These are phyloP conservation scores for Herpailurus yagouaroundi DNA, from an alignment of 2,113 vertebrate genomes.

Conservation along the genomic window DNA sequence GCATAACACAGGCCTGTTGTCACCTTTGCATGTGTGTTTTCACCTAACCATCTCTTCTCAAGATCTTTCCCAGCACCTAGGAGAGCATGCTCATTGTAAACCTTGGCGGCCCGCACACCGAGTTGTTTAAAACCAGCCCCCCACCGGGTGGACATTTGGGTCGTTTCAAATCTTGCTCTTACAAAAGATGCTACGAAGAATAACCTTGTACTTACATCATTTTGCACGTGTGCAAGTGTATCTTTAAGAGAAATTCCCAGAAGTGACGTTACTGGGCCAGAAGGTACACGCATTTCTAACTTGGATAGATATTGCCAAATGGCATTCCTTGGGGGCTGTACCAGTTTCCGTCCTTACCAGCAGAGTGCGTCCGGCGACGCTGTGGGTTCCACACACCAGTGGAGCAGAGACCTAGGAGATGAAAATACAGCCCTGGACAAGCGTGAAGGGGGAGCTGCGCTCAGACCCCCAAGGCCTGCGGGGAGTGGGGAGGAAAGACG, in stretches of 20 bases:
- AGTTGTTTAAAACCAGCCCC: neutral
- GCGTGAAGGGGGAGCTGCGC: neutral
- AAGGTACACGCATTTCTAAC: neutral
- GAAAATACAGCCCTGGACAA: neutral
- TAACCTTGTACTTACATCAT: neutral
- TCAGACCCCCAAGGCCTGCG: fast-evolving
- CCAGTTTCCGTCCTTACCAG: fast-evolving
- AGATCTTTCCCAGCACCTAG: neutral
- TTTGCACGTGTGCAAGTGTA: neutral
- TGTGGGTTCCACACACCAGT: neutral
- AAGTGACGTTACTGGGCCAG: neutral
- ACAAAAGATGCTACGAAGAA: neutral
- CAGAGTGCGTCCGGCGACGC: neutral
- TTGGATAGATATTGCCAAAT: neutral
- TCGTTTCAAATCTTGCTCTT: neutral
- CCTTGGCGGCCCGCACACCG: fast-evolving
- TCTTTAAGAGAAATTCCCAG: neutral
- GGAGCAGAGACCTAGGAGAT: neutral
- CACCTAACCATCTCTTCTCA: neutral
- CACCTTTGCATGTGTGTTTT: neutral
- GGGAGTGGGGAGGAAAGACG: neutral
- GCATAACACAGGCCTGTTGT: neutral
- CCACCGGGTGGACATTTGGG: neutral
- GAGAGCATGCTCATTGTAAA: fast-evolving
- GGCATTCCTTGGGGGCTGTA: neutral